A percentile compares a stretch with the other conserved stretches of the same genome.
Evolutionary conservation across 2,113 vertebrate species (phyloP).

Genomic region (Thomomys bottae): DNA sequence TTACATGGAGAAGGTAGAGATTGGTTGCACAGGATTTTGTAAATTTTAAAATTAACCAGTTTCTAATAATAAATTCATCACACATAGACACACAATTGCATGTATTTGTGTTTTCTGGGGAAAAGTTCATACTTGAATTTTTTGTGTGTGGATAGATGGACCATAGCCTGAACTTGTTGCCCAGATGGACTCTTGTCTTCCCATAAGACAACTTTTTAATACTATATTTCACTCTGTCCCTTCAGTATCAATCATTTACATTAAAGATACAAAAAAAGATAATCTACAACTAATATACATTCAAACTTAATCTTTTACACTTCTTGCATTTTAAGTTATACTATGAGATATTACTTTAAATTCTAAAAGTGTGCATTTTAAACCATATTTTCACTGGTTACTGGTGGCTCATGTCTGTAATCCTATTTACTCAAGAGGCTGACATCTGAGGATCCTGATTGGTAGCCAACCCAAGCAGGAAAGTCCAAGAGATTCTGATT

Average conservation of each 20-base stretch:
- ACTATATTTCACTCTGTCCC: neutral
- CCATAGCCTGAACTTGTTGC: neutral
- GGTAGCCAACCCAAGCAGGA: no score
- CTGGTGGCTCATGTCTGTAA: no score
- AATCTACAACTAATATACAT: neutral
- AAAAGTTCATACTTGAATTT: neutral
- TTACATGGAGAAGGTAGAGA: neutral
- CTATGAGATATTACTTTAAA: neutral
- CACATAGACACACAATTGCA: no score
- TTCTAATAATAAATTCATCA: neutral
- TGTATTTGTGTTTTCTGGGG: neutral
- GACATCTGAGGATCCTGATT: no score
- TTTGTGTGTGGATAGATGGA: neutral
- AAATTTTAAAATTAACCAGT: neutral
- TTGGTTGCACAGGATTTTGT: neutral
- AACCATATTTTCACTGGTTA: no score
- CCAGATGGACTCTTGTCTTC: neutral
- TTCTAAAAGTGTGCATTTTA: no score
- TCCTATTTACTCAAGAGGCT: no score
- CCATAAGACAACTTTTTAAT: neutral
- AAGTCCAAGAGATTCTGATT: no score
- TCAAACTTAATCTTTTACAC: neutral
- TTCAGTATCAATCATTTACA: neutral
- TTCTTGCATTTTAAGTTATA: slow-evolving; percentile 9
- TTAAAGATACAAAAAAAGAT: neutral